phyloP scores from a whole-genome alignment of 2,797 vertebrate genomes.

The Gouania willdenowi region DNA sequence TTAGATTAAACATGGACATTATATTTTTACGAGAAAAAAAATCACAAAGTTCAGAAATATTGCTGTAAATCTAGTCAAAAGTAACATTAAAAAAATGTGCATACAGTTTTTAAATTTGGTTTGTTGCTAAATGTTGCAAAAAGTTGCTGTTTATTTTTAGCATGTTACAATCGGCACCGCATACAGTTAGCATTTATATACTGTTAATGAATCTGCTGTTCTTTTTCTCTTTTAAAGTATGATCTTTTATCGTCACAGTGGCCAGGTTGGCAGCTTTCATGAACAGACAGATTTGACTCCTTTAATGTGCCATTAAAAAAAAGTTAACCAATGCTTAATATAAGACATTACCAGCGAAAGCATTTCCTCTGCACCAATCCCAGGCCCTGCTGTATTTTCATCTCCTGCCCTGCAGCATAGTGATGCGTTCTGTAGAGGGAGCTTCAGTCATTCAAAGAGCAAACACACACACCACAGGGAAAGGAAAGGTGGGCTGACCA shows the following conservation, averaged over 20 bases:
- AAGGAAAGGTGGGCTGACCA: slow-evolving; percentile 81
- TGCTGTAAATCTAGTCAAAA: too few species aligned
- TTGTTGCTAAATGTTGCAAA: too few species aligned
- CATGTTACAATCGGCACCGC: too few species aligned
- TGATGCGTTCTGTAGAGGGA: slow-evolving; percentile 73
- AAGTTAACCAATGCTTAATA: slow-evolving; percentile 48
- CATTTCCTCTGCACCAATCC: slow-evolving; percentile 68
- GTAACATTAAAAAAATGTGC: too few species aligned
- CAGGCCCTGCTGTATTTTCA: slow-evolving; percentile 87
- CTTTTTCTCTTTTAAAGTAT: slow-evolving; percentile 19
- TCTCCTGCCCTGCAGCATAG: slow-evolving; percentile 74
- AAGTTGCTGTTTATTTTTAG: too few species aligned
- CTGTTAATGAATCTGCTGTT: background rate
- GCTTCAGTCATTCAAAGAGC: slow-evolving; percentile 88
- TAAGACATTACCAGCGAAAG: slow-evolving; percentile 22
- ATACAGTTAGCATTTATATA: too few species aligned
- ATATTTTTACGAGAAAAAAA: too few species aligned
- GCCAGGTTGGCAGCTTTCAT: slow-evolving; percentile 23
- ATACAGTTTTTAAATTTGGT: too few species aligned
- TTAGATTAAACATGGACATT: too few species aligned
- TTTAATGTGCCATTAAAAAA: slow-evolving; percentile 49
- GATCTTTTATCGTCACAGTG: slow-evolving; percentile 29
- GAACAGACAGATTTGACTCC: slow-evolving; percentile 34
- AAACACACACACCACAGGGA: slow-evolving; percentile 85
- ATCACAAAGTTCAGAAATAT: too few species aligned